Evolutionary conservation across 2,888 invertebrate genomes (phyloP).

Genomic region (Phaedon cochleariae): DNA sequence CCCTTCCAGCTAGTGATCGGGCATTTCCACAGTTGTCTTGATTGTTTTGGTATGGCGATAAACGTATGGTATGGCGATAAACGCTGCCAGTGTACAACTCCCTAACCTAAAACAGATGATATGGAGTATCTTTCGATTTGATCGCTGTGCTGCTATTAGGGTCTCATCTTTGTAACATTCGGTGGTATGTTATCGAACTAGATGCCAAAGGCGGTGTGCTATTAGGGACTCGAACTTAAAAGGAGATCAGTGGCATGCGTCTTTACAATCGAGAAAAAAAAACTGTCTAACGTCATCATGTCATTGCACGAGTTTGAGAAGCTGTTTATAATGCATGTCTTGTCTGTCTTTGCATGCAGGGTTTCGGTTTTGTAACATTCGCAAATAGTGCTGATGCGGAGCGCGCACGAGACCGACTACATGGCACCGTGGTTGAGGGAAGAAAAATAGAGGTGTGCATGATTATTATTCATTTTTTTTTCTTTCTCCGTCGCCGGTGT

Average conservation of each 20-base stretch:
- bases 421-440: slow-evolving; percentile 99
- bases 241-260: slow-evolving; percentile 32
- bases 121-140: too few species aligned
- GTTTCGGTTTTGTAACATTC: slow-evolving; percentile 99
- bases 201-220: slow-evolving; percentile 24
- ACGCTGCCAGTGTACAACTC: too few species aligned
- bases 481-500: slow-evolving; percentile 32
- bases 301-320: slow-evolving; percentile 81
- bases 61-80: too few species aligned
- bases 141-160: too few species aligned
- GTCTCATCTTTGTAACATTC: too few species aligned
- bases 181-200: slow-evolving; percentile 24
- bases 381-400: slow-evolving; percentile 99
- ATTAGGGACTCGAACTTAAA: slow-evolving; percentile 26
- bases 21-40: too few species aligned
- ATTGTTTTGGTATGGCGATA: too few species aligned
- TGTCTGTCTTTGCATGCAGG: slow-evolving; percentile 98
- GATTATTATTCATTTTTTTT: slow-evolving; percentile 60
- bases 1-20: too few species aligned
- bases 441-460: slow-evolving; percentile 99
- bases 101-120: too few species aligned
- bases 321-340: slow-evolving; percentile 91
- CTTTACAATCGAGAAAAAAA: slow-evolving; percentile 30
- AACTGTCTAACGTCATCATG: slow-evolving; percentile 67
- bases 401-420: slow-evolving; percentile 99